Percentiles rank a stretch among this genome's conserved stretches.
Evolutionary conservation across 2,888 invertebrate species (phyloP).

Genomic region (Diaperis boleti): DNA sequence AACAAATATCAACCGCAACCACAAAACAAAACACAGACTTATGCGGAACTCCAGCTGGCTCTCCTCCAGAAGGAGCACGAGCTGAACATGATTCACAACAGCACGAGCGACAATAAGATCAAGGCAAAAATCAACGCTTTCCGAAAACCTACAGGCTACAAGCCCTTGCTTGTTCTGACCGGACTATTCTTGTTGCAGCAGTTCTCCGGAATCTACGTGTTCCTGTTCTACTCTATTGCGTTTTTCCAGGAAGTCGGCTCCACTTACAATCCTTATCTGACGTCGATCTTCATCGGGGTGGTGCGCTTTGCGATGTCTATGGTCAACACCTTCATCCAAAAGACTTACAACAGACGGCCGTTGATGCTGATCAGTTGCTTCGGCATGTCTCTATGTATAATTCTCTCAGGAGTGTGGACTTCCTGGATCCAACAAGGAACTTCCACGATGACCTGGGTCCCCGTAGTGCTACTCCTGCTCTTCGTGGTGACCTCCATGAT

Average conservation of each 20-base stretch:
- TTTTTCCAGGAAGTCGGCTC: conserved; percentile 67
- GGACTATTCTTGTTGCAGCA: conserved; percentile 70
- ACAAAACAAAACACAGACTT: conserved; percentile 52
- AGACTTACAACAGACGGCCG: conserved; percentile 68
- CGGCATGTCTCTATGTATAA: conserved; percentile 71
- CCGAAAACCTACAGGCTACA: conserved; percentile 69
- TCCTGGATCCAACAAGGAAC: conserved; percentile 48
- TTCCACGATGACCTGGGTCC: conserved; percentile 61
- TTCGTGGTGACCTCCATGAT: conserved; percentile 71
- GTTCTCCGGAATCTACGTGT: conserved; percentile 71
- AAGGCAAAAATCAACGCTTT: conserved; percentile 61
- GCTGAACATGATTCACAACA: conserved; percentile 64
- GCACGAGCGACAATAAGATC: conserved; percentile 56
- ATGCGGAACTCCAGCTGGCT: conserved; percentile 68
- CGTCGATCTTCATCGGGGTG: conserved; percentile 71
- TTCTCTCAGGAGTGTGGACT: conserved; percentile 69
- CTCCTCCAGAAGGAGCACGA: conserved; percentile 70
- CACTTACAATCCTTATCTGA: conserved; percentile 67
- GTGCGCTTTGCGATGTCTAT: conserved; percentile 71
- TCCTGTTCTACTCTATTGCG: conserved; percentile 71
- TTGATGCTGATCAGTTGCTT: conserved; percentile 68
- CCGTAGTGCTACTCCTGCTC: conserved; percentile 67
- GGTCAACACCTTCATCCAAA: conserved; percentile 69
- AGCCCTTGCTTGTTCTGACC: conserved; percentile 68
- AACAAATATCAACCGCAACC: conserved; percentile 64